Conservation (phyloP, 1,140 invertebrate species). For the Drosophila santomea region DNA sequence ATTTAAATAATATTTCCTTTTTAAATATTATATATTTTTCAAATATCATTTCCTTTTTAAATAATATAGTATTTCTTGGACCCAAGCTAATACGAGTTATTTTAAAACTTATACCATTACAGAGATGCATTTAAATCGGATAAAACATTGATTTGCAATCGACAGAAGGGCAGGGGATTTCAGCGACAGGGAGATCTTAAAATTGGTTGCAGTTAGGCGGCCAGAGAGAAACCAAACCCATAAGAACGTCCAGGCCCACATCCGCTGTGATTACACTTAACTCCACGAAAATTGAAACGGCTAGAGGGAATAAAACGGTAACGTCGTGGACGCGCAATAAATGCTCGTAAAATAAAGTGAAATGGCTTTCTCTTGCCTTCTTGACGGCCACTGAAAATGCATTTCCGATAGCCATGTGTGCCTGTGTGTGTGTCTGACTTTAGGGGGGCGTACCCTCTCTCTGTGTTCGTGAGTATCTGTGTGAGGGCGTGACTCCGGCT, state of each 20-base stretch:
- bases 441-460: constrained; percentile 11
- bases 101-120: no score
- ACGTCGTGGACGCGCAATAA: constrained; percentile 54
- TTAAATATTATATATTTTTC: no score
- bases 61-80: no score
- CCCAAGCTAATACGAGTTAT: no score
- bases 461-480: constrained; percentile 12
- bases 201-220: neutral
- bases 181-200: neutral
- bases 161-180: neutral
- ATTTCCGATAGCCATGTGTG: constrained; percentile 57
- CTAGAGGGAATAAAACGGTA: constrained; percentile 52
- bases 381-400: constrained; percentile 79
- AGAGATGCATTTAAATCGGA: neutral
- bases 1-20: no score
- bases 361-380: constrained; percentile 81
- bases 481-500: constrained; percentile 56
- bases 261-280: constrained; percentile 60
- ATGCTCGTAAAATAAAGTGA: constrained; percentile 78
- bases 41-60: no score
- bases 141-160: neutral
- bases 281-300: constrained; percentile 68
- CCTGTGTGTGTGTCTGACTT: constrained; percentile 14
- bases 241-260: constrained; percentile 14
- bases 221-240: neutral